Base-by-base conservation (phyloP, 2,113 vertebrate species). In the Ploceus nigricollis region DNA sequence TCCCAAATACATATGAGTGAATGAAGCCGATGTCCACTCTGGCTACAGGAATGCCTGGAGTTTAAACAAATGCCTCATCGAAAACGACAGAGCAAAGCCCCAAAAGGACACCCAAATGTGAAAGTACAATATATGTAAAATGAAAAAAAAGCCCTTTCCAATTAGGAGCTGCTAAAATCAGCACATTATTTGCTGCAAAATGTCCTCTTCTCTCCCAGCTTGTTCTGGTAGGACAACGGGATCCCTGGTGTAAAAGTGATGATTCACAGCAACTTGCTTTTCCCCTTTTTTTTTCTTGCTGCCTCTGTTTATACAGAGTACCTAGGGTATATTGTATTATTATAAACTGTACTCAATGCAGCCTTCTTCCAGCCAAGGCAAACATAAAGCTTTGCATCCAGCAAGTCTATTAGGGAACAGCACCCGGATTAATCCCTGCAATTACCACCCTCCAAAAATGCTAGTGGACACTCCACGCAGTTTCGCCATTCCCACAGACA, bases 1-100 rank as follows among this genome's bases (percentile, higher is more conserved):
- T 97, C 93, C 95, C 97, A 98, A 97, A 97, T 57, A 97, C 85
- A 58, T 93, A 77, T 3, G 61, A 94, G 94, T 94, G 87, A 98
- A 96, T 95, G 89, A 97, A 97, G 90, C 68, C 14, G 27, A 47
- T 56, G 63, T 91, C 94, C 82, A 73, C 83, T 90, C 92, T 77
- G 15, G 11, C 89, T 84, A 45, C 86, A 48, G 87, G 73, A 94
- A 85, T 30, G 47, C 63, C 82, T 68, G n/a, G 44, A 89, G 80
- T 92, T 94, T 91, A 91, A 94, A 73, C 63, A 91, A 94, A 91
- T 2, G 23, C 87, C 71, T 57, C 4, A 5, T 39, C 4, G 1
- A 73, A 75, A 92, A 78, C 48, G 22, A n/a, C 3, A 2, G 7
- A 50, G 37, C 82, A 54, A 80, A 93, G 58, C 56, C 40, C 31